Conservation (phyloP, 2,113 vertebrate species). For the Falco punctatus region DNA sequence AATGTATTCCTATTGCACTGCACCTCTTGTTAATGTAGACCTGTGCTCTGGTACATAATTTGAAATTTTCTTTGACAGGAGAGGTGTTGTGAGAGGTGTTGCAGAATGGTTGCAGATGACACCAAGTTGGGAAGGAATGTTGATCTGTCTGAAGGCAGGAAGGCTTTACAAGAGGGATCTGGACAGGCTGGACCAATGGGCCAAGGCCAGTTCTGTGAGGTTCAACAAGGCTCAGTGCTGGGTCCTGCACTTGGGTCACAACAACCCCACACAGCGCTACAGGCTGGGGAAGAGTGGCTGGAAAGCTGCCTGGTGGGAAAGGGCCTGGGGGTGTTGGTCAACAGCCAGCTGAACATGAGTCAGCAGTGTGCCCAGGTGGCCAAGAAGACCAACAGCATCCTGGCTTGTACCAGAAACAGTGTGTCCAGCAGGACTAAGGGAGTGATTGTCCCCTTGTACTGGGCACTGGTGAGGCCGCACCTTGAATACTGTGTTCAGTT, state of each 20-base stretch:
- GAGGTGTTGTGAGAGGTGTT: neutral
- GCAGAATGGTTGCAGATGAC: neutral
- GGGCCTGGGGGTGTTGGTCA: too few relatives aligned
- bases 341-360: too few relatives aligned
- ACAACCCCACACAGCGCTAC: neutral
- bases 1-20: neutral
- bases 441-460: neutral
- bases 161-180: neutral
- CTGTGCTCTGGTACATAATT: neutral
- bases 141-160: neutral
- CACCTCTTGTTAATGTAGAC: neutral
- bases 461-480: neutral
- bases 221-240: neutral
- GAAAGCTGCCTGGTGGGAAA: neutral
- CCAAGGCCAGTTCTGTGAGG: too few relatives aligned
- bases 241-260: neutral
- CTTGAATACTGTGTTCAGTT: neutral
- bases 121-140: neutral
- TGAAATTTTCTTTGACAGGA: neutral
- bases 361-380: too few relatives aligned
- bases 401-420: too few relatives aligned
- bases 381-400: too few relatives aligned
- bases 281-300: neutral
- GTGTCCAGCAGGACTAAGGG: neutral
- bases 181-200: neutral